These are phyloP conservation scores for Orthonevra nobilis DNA, from an alignment of 2,888 invertebrate genomes.

Conservation along the genomic window DNA sequence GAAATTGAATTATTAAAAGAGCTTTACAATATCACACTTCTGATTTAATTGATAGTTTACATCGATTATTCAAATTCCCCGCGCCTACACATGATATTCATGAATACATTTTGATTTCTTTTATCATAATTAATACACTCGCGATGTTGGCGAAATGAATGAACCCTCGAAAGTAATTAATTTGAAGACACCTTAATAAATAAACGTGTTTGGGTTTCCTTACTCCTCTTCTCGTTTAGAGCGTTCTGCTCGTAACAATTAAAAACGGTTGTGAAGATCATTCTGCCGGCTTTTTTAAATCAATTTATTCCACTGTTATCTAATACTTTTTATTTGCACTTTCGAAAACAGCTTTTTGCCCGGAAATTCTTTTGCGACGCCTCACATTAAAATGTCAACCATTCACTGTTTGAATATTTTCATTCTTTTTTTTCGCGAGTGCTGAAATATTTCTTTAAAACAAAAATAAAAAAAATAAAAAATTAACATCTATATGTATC, in stretches of 20 bases:
- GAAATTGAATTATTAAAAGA: background rate
- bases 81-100: constrained; percentile 22
- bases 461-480: constrained; percentile 3
- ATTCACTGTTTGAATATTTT: constrained; percentile 9
- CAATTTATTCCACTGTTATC: constrained; percentile 26
- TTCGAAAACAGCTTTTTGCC: constrained; percentile 1
- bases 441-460: background rate
- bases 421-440: constrained; percentile 9
- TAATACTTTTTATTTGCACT: constrained; percentile 23
- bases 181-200: background rate
- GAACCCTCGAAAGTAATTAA: constrained; percentile 4
- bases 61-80: constrained; percentile 3
- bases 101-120: no score
- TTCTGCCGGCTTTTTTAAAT: no score
- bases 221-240: background rate
- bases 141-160: constrained; percentile 6
- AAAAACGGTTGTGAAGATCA: constrained; percentile 9
- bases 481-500: background rate
- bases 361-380: constrained; percentile 10
- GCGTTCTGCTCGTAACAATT: constrained; percentile 2
- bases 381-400: constrained; percentile 41
- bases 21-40: constrained; percentile 4
- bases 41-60: constrained; percentile 10
- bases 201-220: background rate
- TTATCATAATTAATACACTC: no score